Percentiles rank a stretch among this genome's conserved stretches.
These are phyloP conservation scores for Willisornis vidua DNA, from an alignment of 2,113 vertebrate genomes.

Conservation along the genomic window DNA sequence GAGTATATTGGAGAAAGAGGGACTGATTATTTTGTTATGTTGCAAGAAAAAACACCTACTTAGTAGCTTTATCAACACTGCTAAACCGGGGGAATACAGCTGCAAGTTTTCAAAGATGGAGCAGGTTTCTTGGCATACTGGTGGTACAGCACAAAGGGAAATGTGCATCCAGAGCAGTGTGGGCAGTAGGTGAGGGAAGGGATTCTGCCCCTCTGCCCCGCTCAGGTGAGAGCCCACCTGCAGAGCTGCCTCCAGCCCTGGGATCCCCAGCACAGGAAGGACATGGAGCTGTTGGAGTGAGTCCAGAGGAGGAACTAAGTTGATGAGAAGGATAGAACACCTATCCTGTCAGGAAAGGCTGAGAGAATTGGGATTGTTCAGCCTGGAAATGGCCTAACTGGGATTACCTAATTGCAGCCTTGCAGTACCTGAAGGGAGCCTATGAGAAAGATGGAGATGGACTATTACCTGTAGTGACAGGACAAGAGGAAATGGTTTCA, in stretches of 20 bases:
- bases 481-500: neutral
- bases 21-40: neutral
- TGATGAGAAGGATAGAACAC: neutral
- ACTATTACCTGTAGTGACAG: neutral
- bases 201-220: neutral
- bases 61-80: neutral
- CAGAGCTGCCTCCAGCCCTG: neutral
- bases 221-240: neutral
- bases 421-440: neutral
- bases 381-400: neutral
- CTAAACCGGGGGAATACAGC: neutral
- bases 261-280: neutral
- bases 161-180: neutral
- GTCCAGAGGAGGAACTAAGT: neutral
- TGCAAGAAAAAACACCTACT: neutral
- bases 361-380: accelerated
- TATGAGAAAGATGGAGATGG: too few species aligned
- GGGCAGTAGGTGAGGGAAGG: neutral
- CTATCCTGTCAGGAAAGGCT: neutral
- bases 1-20: neutral
- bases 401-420: neutral
- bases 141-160: neutral
- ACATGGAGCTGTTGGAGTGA: accelerated
- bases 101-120: neutral
- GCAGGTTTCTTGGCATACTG: neutral